A percentile compares a stretch with the other conserved stretches of the same genome.
These are phyloP conservation scores for Lysandra bellargus DNA, from an alignment of 2,888 invertebrate species.

Conservation along the genomic window DNA sequence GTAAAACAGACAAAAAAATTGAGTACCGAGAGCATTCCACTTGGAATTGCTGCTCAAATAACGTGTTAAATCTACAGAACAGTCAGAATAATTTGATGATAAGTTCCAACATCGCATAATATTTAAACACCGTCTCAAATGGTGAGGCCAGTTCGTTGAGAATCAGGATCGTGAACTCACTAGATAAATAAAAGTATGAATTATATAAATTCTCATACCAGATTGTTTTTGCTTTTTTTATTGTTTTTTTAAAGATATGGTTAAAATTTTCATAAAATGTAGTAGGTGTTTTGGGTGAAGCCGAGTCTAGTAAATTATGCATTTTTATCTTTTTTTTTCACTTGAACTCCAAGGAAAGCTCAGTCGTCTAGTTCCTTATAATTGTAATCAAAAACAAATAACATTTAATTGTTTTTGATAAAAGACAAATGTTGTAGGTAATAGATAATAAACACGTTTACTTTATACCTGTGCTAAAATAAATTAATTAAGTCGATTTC, in stretches of 20 bases:
- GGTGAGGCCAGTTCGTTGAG: slow-evolving; percentile 6
- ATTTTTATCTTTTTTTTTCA: no score
- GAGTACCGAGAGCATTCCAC: background rate
- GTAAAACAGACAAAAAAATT: background rate
- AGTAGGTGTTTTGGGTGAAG: no score
- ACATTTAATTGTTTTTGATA: background rate
- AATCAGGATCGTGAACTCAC: background rate
- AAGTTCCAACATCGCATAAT: slow-evolving; percentile 20
- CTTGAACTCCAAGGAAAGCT: no score
- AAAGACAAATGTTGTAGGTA: background rate
- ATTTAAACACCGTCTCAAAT: background rate
- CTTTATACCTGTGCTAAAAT: background rate
- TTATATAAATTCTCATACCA: background rate
- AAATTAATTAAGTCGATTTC: slow-evolving; percentile 2
- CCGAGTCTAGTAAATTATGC: no score
- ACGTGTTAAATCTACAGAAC: background rate
- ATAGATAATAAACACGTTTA: background rate
- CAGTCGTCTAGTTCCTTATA: no score
- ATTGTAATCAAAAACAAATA: background rate
- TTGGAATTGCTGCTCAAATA: slow-evolving; percentile 2
- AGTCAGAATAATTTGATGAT: slow-evolving; percentile 16
- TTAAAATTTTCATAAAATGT: no score
- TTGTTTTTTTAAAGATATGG: background rate
- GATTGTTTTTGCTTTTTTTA: background rate
- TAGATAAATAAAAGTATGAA: background rate